phyloP scores from a whole-genome alignment of 2,888 invertebrate genomes.

The Epistrophe eligans region DNA sequence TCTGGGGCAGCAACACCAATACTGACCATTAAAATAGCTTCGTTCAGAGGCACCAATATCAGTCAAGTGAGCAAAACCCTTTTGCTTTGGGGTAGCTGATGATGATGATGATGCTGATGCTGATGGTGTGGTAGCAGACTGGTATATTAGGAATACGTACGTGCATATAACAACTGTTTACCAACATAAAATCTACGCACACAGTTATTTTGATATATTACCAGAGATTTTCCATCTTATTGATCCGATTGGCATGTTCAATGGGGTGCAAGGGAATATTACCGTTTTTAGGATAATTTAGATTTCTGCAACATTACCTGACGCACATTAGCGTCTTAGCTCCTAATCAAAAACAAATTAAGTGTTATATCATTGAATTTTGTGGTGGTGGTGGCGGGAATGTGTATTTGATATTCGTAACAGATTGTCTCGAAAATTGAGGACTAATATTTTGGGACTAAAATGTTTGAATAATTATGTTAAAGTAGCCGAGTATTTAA shows the following conservation, averaged over 20 bases:
- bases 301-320: conserved; percentile 33
- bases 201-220: conserved; percentile 82
- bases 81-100: conserved; percentile 34
- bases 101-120: conserved; percentile 9
- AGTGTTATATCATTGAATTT: conserved; percentile 8
- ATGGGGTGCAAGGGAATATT: conserved; percentile 37
- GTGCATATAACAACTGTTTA: background rate
- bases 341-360: conserved; percentile 30
- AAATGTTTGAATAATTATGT: background rate
- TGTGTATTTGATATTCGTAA: background rate
- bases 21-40: conserved; percentile 35
- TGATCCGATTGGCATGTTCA: conserved; percentile 80
- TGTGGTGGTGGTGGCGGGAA: background rate
- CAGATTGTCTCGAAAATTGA: background rate
- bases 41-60: conserved; percentile 40
- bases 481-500: background rate
- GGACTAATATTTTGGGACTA: background rate
- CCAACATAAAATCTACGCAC: conserved; percentile 49
- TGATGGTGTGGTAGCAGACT: conserved; percentile 1
- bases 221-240: conserved; percentile 83
- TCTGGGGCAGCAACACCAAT: conserved; percentile 23
- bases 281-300: conserved; percentile 28
- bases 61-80: conserved; percentile 54
- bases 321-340: conserved; percentile 36
- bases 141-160: background rate